Evolutionary conservation across 2,113 vertebrate species (phyloP), one percentile per base, ranked within the genome.

Genomic region (Vimba vimba): DNA sequence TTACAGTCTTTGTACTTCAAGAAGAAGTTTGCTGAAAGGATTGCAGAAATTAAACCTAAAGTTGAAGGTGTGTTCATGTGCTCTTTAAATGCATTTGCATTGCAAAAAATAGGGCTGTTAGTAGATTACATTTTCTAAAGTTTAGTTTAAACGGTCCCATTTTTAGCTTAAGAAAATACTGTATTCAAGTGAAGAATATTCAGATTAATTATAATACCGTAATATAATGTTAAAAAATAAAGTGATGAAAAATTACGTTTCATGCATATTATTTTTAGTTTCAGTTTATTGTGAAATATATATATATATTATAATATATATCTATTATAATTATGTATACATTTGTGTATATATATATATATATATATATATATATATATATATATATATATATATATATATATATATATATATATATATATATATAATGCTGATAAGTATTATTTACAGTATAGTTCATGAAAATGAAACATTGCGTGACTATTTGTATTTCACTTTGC

Each of bases 1-100:
- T 90, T 99, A 71, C 98, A 99, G 88, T 97, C 98, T 0, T 91
- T 99, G 52, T 99, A 99, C 94, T 98, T 99, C 94, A 99, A 99
- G 89, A 99, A 99, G 95, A 99, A 99, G 94, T 99, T 99, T 96
- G 97, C 98, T n/a, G 98, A 99, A 93, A 96, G 98, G 89, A 97
- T 99, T 91, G 96, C 97, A 25, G 98, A 99, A 94, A 95, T 99
- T 86, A 99, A 99, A 91, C 98, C 98, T 87, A 99, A 99, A 95
- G 96, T 99, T 82, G 98, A 99, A 96, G 98, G 98, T 97, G 10
- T 39, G 60, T 73, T 80, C 25, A 64, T 82, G 15, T 57, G 45
- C 50, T 33, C 43, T 55, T 81, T 23, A 78, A 75, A 43, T n/a
- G 30, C 17, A 36, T 55, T 45, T 74, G 36, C 17, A 73, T 23